Conservation (phyloP, 2,113 vertebrate species). For the Urocitellus parryii region DNA sequence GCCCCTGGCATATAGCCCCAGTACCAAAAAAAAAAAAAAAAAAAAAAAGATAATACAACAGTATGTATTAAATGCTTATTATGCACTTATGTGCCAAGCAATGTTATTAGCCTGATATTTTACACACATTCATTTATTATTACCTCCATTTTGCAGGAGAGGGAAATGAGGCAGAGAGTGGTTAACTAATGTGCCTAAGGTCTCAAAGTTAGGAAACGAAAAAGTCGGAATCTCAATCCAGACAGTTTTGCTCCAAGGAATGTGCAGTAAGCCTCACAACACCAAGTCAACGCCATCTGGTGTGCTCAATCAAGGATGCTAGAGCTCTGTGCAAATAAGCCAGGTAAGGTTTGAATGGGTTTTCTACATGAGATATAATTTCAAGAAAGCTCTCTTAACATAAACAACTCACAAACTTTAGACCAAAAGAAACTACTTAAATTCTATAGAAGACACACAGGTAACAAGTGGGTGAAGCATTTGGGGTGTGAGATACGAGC, state of each 20-base stretch:
- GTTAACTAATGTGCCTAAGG: background rate
- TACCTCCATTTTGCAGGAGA: slow-evolving; percentile 40
- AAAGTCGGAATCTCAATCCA: background rate
- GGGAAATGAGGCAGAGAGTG: slow-evolving; percentile 26
- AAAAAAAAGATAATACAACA: slow-evolving; percentile 31
- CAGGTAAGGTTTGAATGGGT: background rate
- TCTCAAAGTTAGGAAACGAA: background rate
- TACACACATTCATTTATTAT: slow-evolving; percentile 4
- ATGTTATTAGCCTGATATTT: background rate
- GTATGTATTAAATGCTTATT: background rate
- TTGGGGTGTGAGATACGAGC: background rate
- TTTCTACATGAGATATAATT: background rate
- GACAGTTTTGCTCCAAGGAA: background rate
- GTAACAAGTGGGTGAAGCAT: background rate
- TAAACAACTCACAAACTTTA: slow-evolving; percentile 27
- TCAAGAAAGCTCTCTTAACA: background rate
- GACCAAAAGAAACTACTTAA: slow-evolving; percentile 15
- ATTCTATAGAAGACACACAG: background rate
- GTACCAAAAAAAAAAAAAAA: background rate
- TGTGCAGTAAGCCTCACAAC: background rate
- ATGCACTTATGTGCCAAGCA: background rate
- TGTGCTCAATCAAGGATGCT: background rate
- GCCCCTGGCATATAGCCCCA: background rate
- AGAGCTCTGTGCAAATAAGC: background rate
- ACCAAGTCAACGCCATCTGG: background rate